Evolutionary conservation across 2,888 invertebrate species (phyloP).

Genomic region (Harmothoe impar): DNA sequence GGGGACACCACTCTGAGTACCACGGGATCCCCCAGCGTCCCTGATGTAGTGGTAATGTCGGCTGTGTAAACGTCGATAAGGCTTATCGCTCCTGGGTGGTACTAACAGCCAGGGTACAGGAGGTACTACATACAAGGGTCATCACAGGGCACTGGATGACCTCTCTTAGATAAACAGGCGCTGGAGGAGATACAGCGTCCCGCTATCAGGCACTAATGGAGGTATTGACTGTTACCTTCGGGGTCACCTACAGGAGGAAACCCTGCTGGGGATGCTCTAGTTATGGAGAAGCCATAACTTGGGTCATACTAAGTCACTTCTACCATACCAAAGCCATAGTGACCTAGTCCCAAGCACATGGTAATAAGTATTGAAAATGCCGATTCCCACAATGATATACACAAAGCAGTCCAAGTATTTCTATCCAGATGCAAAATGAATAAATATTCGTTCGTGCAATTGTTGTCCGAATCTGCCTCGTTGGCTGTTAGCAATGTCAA

Average conservation of each 20-base stretch:
- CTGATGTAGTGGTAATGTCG: conserved; percentile 46
- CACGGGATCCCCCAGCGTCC: background rate
- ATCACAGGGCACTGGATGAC: background rate
- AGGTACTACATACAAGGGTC: conserved; percentile 10
- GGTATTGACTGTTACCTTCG: background rate
- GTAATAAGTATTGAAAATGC: no score
- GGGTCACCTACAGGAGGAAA: background rate
- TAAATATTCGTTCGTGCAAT: no score
- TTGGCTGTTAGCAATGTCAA: no score
- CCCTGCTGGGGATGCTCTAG: background rate
- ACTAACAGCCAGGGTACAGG: background rate
- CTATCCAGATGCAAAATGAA: no score
- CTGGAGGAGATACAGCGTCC: background rate
- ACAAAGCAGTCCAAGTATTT: no score
- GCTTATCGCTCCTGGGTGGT: background rate
- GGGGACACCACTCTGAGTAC: conserved; percentile 1
- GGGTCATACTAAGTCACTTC: no score
- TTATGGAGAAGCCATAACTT: no score
- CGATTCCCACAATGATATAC: no score
- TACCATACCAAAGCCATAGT: no score
- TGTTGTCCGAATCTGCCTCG: no score
- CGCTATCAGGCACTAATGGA: conserved; percentile 3
- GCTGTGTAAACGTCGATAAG: conserved; percentile 33
- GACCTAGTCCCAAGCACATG: no score
- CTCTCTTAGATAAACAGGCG: conserved; percentile 6